Evolutionary conservation across 1,140 invertebrate species (phyloP).

Genomic region (Aricia agestis): DNA sequence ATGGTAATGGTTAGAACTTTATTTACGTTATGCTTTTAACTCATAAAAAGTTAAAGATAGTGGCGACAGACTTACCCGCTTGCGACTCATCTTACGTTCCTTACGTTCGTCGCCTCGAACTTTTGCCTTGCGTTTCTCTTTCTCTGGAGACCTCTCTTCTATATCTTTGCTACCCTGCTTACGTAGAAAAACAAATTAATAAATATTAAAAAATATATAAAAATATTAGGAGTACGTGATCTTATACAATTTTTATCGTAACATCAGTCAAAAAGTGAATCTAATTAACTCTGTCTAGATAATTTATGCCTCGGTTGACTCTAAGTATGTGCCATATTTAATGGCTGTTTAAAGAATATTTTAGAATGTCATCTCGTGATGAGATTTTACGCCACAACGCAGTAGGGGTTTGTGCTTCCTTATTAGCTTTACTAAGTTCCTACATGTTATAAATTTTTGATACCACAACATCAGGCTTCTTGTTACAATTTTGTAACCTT

Average conservation of each 20-base stretch:
- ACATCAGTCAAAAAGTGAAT: conserved; percentile 28
- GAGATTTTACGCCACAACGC: background rate
- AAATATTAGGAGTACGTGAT: background rate
- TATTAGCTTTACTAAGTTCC: background rate
- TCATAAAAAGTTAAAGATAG: background rate
- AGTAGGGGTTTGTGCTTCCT: background rate
- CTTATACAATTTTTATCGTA: conserved; percentile 37
- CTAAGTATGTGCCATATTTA: background rate
- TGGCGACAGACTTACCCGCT: conserved; percentile 77
- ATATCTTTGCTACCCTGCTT: conserved; percentile 75
- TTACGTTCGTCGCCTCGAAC: conserved; percentile 82
- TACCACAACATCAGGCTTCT: background rate
- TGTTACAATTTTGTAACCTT: background rate
- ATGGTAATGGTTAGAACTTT: too few relatives aligned
- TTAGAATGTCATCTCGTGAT: background rate
- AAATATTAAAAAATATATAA: conserved; percentile 14
- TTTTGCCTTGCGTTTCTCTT: conserved; percentile 84
- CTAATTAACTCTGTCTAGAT: background rate
- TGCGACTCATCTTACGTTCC: conserved; percentile 85
- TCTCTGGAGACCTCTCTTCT: conserved; percentile 77
- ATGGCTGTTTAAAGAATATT: background rate
- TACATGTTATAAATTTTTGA: background rate
- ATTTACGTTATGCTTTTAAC: too few relatives aligned
- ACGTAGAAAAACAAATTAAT: conserved; percentile 45
- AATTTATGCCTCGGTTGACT: background rate